Evolutionary conservation across 1,140 invertebrate species (phyloP).

Genomic region (Hydropsyche tenuis): DNA sequence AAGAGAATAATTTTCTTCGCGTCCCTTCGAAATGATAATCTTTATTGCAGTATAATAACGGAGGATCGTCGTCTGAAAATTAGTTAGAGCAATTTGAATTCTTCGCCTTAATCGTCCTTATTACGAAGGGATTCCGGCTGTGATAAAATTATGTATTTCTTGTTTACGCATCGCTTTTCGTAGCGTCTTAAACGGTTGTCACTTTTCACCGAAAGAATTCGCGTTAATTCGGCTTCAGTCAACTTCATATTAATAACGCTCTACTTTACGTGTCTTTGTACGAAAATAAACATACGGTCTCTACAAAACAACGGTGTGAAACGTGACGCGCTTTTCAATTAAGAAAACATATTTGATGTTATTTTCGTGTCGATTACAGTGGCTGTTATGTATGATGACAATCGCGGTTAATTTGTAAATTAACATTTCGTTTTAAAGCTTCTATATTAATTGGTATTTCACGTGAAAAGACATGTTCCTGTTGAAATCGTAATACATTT

Average conservation of each 20-base stretch:
- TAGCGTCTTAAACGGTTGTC: neutral
- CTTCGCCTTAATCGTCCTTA: slow-evolving; percentile 19
- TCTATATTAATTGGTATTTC: too few species aligned
- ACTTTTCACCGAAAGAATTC: neutral
- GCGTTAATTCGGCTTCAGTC: neutral
- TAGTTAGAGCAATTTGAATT: slow-evolving; percentile 26
- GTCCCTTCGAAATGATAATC: slow-evolving; percentile 12
- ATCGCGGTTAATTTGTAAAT: too few species aligned
- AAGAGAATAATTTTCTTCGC: slow-evolving; percentile 14
- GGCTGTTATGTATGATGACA: too few species aligned
- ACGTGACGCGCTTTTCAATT: too few species aligned
- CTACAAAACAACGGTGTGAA: too few species aligned
- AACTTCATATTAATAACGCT: neutral
- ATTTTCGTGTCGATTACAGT: too few species aligned
- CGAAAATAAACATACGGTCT: too few species aligned
- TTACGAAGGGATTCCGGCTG: slow-evolving; percentile 4
- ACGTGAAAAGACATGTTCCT: too few species aligned
- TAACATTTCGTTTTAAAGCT: too few species aligned
- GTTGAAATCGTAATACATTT: too few species aligned
- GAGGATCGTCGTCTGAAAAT: slow-evolving; percentile 3
- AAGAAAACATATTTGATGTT: too few species aligned
- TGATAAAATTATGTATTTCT: slow-evolving; percentile 26
- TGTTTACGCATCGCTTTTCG: slow-evolving; percentile 9
- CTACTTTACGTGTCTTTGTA: neutral
- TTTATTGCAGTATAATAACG: slow-evolving; percentile 21